A percentile compares a stretch with the other conserved stretches of the same genome.
Conservation (phyloP, 2,113 vertebrate species). For the Pimephales promelas region DNA sequence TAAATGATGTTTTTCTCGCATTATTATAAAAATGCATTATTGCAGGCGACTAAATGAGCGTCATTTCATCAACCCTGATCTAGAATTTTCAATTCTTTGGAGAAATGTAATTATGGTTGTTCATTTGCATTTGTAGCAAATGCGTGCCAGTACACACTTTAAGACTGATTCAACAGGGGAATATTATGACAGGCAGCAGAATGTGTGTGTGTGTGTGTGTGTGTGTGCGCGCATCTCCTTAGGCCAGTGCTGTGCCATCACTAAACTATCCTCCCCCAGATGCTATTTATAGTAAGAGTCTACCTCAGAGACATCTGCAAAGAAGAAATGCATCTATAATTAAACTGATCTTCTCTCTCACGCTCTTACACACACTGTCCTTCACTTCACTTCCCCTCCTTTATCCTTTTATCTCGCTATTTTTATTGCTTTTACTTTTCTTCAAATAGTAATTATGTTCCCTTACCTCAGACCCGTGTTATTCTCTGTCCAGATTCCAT, state of each 20-base stretch:
- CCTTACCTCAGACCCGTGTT: neutral
- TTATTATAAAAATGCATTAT: neutral
- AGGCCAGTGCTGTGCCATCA: conserved; percentile 45
- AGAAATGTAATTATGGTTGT: neutral
- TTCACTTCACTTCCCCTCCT: neutral
- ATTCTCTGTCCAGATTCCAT: neutral
- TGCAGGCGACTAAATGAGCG: neutral
- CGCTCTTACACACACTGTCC: neutral
- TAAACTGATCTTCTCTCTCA: conserved; percentile 37
- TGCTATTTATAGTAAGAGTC: conserved; percentile 57
- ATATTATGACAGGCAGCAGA: conserved; percentile 19
- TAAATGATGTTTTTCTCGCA: too few relatives aligned
- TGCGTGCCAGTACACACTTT: neutral
- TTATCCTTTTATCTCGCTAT: neutral
- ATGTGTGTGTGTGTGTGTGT: neutral
- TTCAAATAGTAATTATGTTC: neutral
- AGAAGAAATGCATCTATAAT: conserved; percentile 58
- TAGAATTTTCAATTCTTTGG: neutral
- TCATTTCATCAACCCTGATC: neutral
- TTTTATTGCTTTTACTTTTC: neutral
- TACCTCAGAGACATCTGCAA: conserved; percentile 57
- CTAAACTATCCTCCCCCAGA: conserved; percentile 54
- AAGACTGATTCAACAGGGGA: neutral
- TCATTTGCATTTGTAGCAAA: neutral
- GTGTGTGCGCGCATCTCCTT: neutral